These are phyloP conservation scores for Megamerina dolium DNA, from an alignment of 2,888 invertebrate species.

Conservation along the genomic window DNA sequence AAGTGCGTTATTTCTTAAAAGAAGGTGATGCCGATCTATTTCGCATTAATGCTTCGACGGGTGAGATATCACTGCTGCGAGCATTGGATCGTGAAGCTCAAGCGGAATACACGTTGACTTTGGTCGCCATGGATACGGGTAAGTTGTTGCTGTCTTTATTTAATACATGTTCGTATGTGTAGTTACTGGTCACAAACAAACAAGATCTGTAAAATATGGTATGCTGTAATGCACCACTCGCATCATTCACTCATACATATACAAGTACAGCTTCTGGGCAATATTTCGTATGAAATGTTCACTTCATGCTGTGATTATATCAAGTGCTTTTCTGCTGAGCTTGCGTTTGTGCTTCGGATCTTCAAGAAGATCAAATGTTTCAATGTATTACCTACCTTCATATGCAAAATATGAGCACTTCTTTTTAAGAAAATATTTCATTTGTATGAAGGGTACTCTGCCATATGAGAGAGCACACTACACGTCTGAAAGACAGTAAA, in stretches of 20 bases:
- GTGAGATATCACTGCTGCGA: constrained; percentile 78
- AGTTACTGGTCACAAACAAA: no score
- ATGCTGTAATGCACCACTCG: no score
- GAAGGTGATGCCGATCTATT: constrained; percentile 89
- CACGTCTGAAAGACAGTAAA: no score
- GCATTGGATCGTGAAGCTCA: constrained; percentile 80
- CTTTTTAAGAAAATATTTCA: no score
- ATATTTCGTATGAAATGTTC: constrained; percentile 15
- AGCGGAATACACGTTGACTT: constrained; percentile 74
- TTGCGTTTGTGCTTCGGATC: background rate
- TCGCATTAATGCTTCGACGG: constrained; percentile 84
- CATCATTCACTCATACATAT: no score
- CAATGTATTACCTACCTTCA: background rate
- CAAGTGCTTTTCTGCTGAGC: constrained; percentile 3
- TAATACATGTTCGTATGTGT: no score
- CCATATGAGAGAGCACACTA: no score
- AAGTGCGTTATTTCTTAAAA: constrained; percentile 88
- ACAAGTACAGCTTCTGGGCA: constrained; percentile 22
- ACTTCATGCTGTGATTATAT: constrained; percentile 16
- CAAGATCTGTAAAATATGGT: no score
- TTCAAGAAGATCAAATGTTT: background rate
- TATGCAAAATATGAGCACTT: constrained; percentile 8
- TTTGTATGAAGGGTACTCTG: no score
- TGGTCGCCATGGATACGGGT: constrained; percentile 94
- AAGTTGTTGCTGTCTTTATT: constrained; percentile 38